Conservation (phyloP, 2,888 invertebrate genomes). For the Ypsolopha sequella region DNA sequence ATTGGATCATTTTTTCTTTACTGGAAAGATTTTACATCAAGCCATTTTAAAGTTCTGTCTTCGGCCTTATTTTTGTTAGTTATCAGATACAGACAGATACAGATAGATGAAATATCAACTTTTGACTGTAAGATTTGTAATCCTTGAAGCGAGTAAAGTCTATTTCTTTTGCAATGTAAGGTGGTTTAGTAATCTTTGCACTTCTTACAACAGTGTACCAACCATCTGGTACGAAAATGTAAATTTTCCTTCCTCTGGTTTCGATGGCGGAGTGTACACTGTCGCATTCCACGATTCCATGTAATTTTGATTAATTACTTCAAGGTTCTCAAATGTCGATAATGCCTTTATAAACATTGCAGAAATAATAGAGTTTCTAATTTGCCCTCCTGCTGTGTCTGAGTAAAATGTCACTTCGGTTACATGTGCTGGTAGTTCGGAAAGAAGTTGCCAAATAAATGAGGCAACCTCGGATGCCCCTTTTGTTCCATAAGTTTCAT, state of each 20-base stretch:
- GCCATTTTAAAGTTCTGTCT: neutral
- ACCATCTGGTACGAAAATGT: neutral
- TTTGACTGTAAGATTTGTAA: neutral
- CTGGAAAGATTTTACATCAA: neutral
- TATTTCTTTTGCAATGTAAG: neutral
- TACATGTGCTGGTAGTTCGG: neutral
- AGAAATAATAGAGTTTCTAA: neutral
- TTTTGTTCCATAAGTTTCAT: constrained; percentile 3
- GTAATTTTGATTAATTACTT: neutral
- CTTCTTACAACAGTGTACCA: neutral
- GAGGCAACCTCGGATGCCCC: constrained; percentile 4
- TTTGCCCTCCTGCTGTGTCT: constrained; percentile 2
- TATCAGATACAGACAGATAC: too few relatives aligned
- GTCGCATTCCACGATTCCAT: neutral
- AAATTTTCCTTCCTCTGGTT: neutral
- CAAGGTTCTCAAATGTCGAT: neutral
- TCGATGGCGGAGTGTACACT: neutral
- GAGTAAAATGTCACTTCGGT: constrained; percentile 3
- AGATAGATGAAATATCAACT: too few relatives aligned
- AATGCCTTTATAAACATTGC: neutral
- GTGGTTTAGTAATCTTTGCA: neutral
- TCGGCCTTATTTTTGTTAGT: neutral
- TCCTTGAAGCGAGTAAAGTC: neutral
- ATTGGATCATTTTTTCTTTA: neutral
- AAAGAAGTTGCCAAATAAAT: constrained; percentile 1